phyloP scores from a whole-genome alignment of 2,113 vertebrate species.

The Dasyurus viverrinus region DNA sequence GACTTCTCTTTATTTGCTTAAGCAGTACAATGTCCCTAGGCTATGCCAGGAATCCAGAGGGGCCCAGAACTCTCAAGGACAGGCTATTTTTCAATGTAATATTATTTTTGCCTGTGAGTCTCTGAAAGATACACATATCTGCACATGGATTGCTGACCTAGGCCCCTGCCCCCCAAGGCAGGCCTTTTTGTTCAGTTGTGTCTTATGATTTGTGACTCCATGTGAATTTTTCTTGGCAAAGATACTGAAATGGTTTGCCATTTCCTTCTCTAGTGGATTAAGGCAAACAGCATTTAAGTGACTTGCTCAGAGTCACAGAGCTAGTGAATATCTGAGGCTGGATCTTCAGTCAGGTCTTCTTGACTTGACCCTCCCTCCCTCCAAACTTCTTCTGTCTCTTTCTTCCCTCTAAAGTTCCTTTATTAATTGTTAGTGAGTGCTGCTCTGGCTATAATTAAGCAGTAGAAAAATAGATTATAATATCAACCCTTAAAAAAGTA shows the following conservation, averaged over 20 bases:
- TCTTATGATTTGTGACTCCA: not conserved
- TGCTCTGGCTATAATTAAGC: too few relatives aligned
- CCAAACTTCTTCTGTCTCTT: not conserved
- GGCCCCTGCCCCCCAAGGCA: not conserved
- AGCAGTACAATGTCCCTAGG: constrained; percentile 8
- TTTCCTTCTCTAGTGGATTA: not conserved
- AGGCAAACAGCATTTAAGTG: not conserved
- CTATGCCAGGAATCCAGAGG: not conserved
- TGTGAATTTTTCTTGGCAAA: not conserved
- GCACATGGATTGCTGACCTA: fast-evolving
- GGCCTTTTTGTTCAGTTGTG: not conserved
- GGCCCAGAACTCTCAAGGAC: not conserved
- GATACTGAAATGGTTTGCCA: not conserved
- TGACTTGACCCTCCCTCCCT: not conserved
- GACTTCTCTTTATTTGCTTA: constrained; percentile 38
- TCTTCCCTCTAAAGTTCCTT: not conserved
- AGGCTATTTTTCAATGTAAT: not conserved
- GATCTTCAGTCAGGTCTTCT: not conserved
- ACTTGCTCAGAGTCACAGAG: not conserved
- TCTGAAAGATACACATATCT: not conserved
- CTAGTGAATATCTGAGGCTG: not conserved
- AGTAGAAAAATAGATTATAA: not conserved
- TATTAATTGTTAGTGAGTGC: not conserved
- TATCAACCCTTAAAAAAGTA: not conserved
- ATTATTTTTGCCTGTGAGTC: not conserved